These are phyloP conservation scores for Beroe ovata DNA, from an alignment of 37 sponge, comb jelly and placozoan genomes.

Conservation along the genomic window DNA sequence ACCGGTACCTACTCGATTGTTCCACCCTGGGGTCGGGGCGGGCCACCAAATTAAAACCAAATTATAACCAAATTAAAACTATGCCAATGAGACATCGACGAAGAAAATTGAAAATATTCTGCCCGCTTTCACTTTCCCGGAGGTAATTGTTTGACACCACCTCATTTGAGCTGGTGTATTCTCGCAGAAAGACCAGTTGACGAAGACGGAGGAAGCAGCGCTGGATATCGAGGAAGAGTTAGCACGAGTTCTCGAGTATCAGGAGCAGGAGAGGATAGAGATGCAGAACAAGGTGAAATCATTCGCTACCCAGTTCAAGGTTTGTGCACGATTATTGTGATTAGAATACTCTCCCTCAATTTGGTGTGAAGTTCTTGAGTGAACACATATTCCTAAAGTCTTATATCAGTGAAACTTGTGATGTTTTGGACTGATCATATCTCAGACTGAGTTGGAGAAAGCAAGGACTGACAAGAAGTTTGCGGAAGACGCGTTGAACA, in stretches of 20 bases:
- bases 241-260: conserved; percentile 16
- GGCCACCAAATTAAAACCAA: too few relatives aligned
- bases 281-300: conserved; percentile 51
- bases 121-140: too few relatives aligned
- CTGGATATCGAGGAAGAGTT: conserved; percentile 44
- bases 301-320: conserved; percentile 40
- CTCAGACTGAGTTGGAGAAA: conserved; percentile 37
- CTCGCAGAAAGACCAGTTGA: conserved; percentile 43
- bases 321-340: background rate
- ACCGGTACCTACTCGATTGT: too few relatives aligned
- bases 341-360: background rate
- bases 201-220: conserved; percentile 5
- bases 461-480: conserved; percentile 54
- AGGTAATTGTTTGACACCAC: too few relatives aligned
- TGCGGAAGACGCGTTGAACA: conserved; percentile 52
- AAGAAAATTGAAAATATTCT: too few relatives aligned
- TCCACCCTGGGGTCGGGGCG: too few relatives aligned
- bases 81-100: too few relatives aligned
- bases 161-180: too few relatives aligned
- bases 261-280: conserved; percentile 47
- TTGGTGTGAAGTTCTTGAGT: background rate
- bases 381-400: background rate
- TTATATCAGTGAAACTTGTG: background rate
- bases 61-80: too few relatives aligned
- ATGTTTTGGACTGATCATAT: background rate